A percentile compares a stretch with the other conserved stretches of the same genome.
Evolutionary conservation across 1,140 invertebrate species (phyloP).

Genomic region (Mylabris phalerata): DNA sequence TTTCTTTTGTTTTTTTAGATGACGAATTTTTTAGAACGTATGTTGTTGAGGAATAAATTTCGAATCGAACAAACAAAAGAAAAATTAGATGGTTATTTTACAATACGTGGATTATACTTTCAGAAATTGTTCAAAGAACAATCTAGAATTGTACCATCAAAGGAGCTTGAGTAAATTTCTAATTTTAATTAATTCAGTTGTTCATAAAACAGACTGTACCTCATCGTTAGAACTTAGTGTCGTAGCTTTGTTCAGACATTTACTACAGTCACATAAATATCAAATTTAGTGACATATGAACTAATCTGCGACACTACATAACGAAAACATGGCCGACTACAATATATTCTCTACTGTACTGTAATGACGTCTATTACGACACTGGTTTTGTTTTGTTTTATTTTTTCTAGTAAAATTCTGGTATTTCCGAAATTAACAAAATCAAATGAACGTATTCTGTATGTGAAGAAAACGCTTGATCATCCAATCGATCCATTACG

Average conservation of each 20-base stretch:
- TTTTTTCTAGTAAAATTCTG: not conserved
- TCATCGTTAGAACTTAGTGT: not conserved
- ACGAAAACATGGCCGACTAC: too few relatives aligned
- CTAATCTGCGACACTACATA: too few relatives aligned
- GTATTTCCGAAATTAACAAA: not conserved
- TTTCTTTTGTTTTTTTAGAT: not conserved
- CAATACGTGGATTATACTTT: not conserved
- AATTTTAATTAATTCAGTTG: too few relatives aligned
- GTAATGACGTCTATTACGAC: too few relatives aligned
- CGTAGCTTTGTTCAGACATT: too few relatives aligned
- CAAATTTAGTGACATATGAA: too few relatives aligned
- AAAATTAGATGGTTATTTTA: conserved; percentile 11
- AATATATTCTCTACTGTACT: too few relatives aligned
- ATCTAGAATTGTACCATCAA: conserved; percentile 6
- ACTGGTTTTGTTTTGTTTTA: not conserved
- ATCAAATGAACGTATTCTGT: not conserved
- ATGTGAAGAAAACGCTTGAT: not conserved
- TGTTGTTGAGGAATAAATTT: conserved; percentile 12
- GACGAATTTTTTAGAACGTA: conserved; percentile 9
- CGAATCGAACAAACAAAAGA: conserved; percentile 6
- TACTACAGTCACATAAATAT: too few relatives aligned
- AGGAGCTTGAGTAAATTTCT: not conserved
- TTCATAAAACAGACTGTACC: too few relatives aligned
- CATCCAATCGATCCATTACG: too few relatives aligned
- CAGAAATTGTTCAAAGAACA: not conserved